Evolutionary conservation across 2,113 vertebrate genomes (phyloP).

Genomic region (Pogona vitticeps): DNA sequence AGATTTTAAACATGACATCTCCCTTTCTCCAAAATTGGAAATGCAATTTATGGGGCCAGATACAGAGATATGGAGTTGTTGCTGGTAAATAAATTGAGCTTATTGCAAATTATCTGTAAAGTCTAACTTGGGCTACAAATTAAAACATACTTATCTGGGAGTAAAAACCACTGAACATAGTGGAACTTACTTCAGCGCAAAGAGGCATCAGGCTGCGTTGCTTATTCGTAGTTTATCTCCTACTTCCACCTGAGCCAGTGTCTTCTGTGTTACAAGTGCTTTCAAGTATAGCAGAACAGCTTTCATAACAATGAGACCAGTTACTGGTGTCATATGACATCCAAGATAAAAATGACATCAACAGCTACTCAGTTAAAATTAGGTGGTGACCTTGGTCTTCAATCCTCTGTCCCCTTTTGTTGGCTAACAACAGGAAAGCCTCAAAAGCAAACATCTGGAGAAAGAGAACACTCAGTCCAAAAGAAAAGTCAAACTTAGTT

Average conservation of each 20-base stretch:
- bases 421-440: background rate
- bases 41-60: background rate
- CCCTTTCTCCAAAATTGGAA: too few relatives aligned
- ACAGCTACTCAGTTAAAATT: conserved; percentile 22
- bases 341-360: conserved; percentile 14
- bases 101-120: background rate
- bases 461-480: background rate
- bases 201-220: background rate
- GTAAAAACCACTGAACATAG: background rate
- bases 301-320: conserved; percentile 3
- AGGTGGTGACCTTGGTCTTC: fast-evolving
- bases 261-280: background rate
- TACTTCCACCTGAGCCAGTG: background rate
- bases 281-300: conserved; percentile 13
- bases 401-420: background rate
- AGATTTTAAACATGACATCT: background rate
- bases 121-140: background rate
- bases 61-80: background rate
- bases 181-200: background rate
- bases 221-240: background rate
- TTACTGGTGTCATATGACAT: conserved; percentile 25
- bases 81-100: background rate
- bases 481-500: background rate
- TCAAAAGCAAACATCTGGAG: background rate
- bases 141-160: background rate